Base-by-base conservation (phyloP, 2,113 vertebrate genomes). In the Cairina moschata region DNA sequence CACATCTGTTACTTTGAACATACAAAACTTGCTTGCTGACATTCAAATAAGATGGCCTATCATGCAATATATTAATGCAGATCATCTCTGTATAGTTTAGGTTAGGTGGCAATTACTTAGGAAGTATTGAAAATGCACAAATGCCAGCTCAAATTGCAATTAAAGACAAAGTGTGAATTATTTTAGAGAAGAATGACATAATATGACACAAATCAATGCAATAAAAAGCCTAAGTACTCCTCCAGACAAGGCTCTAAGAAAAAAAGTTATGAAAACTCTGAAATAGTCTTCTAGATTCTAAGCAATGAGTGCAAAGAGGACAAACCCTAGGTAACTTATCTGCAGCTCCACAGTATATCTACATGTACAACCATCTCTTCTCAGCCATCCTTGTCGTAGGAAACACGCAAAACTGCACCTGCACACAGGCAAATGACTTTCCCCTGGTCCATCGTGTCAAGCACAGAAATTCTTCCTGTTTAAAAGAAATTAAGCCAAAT, bases 1-100 rank as follows among this genome's bases (percentile, higher is more conserved):
- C 0, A 0, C 2, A 1, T 10, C 20, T 29, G 20, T 6, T 84
- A 34, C 58, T 52, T n/a, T 17, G 6, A 8, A 23, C 16, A 74
- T 4, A 0, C 5, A 31, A 46, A 20, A 84, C 2, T 10, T 8
- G 9, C 67, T 69, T 60, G 20, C 15, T 17, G 50, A 8, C 34
- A 76, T 29, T 34, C 26, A 69, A 40, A 40, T 54, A 23, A 54
- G 16, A 74, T 5, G 4, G 17, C 3, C 17, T 22, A 3, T 6
- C 36, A 77, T 1, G 3, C 31, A 60, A 55, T 0, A 44, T 31
- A 50, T 55, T 73, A 85, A 66, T 8, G 25, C 72, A 17, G 5
- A 5, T 16, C 76, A 8, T 21, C 46, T 71, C 46, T 13, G 2
- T 44, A 31, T 3, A 36, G 14, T 77, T 80, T 54, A 54, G 2